These are phyloP conservation scores for Pyrrhia umbra DNA, from an alignment of 2,888 invertebrate species.

Conservation along the genomic window DNA sequence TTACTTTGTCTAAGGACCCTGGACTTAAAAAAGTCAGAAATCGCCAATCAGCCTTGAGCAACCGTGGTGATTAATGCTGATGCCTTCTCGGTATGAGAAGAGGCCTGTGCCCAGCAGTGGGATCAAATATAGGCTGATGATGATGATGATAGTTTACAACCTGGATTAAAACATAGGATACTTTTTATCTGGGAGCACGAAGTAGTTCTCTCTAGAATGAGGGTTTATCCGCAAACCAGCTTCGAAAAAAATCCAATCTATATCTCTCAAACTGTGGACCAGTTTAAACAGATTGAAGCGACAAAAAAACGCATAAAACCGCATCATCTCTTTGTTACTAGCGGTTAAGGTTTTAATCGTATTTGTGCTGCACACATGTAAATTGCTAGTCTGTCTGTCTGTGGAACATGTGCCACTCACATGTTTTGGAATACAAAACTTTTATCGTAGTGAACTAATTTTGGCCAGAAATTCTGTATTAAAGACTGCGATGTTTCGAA, in stretches of 20 bases:
- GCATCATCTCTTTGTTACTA: slow-evolving; percentile 39
- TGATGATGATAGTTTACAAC: too few relatives aligned
- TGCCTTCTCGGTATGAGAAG: too few relatives aligned
- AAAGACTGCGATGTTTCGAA: neutral
- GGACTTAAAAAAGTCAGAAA: too few relatives aligned
- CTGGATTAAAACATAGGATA: too few relatives aligned
- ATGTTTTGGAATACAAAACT: slow-evolving; percentile 18
- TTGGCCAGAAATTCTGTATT: neutral
- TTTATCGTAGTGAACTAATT: slow-evolving; percentile 13
- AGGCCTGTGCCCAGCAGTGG: too few relatives aligned
- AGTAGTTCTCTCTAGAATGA: too few relatives aligned
- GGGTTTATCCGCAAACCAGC: too few relatives aligned
- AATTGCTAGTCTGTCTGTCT: slow-evolving; percentile 41
- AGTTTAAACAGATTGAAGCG: slow-evolving; percentile 26
- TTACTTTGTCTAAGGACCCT: too few relatives aligned
- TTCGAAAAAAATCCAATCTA: slow-evolving; percentile 36
- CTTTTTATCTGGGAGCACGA: too few relatives aligned
- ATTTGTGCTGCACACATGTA: slow-evolving; percentile 66
- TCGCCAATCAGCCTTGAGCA: too few relatives aligned
- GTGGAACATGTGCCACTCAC: slow-evolving; percentile 13
- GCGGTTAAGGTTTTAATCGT: slow-evolving; percentile 59
- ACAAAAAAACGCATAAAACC: slow-evolving; percentile 28
- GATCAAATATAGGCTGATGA: too few relatives aligned
- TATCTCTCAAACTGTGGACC: slow-evolving; percentile 19
- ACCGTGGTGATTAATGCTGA: too few relatives aligned